phyloP scores from a whole-genome alignment of 2,797 vertebrate species.

The Lepilemur septentrionalis region DNA sequence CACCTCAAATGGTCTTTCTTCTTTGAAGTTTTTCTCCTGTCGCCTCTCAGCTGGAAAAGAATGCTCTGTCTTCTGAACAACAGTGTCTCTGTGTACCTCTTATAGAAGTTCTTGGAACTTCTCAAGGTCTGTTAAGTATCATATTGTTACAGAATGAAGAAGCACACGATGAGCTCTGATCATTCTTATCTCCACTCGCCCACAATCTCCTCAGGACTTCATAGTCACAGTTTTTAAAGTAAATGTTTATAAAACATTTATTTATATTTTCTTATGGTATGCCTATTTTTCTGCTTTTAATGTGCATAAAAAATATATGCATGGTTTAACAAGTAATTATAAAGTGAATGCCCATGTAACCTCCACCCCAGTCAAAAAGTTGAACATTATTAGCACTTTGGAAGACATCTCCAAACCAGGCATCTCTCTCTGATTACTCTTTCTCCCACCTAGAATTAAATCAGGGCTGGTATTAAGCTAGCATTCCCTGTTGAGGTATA shows the following conservation, averaged over 20 bases:
- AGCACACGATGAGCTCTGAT: conserved; percentile 11
- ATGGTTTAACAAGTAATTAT: not conserved
- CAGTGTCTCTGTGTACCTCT: conserved; percentile 46
- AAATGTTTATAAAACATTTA: not conserved
- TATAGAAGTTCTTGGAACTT: conserved; percentile 35
- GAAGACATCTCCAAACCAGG: not conserved
- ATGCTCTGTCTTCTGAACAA: conserved; percentile 2
- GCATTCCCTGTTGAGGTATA: not conserved
- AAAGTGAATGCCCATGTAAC: not conserved
- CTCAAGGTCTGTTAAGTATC: conserved; percentile 56
- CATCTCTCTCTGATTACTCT: not conserved
- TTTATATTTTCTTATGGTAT: not conserved
- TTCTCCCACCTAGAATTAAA: conserved; percentile 2
- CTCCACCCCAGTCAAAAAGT: not conserved
- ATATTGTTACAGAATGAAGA: conserved; percentile 38
- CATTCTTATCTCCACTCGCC: not conserved
- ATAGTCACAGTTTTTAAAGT: not conserved
- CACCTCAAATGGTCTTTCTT: conserved; percentile 30
- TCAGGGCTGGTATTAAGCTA: not conserved
- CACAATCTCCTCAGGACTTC: not conserved
- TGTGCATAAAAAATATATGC: not conserved
- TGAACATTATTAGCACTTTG: not conserved
- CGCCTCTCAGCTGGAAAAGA: conserved; percentile 46
- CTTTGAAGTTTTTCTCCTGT: conserved; percentile 1
- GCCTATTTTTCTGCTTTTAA: conserved; percentile 5